Percentiles rank a stretch among this genome's conserved stretches.
phyloP scores from a whole-genome alignment of 2,113 vertebrate genomes.

The Apteryx owenii region DNA sequence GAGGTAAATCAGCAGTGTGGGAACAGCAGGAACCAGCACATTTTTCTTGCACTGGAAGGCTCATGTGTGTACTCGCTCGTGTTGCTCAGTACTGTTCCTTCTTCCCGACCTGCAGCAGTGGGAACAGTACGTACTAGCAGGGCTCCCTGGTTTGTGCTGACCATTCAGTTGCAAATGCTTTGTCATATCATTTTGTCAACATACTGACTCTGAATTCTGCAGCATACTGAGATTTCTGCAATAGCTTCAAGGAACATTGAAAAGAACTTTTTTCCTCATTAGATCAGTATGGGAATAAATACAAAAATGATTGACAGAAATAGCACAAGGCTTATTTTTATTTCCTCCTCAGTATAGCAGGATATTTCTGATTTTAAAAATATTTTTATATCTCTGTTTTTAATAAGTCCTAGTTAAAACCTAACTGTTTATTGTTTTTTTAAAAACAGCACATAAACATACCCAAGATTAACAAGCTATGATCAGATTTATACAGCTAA shows the following conservation, averaged over 20 bases:
- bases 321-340: neutral
- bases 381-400: neutral
- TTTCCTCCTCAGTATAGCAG: neutral
- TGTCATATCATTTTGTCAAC: neutral
- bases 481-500: neutral
- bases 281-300: neutral
- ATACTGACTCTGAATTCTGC: neutral
- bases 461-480: neutral
- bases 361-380: neutral
- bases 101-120: neutral
- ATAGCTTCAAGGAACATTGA: neutral
- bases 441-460: neutral
- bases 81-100: neutral
- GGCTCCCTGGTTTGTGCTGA: neutral
- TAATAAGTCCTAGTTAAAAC: neutral
- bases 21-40: neutral
- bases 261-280: neutral
- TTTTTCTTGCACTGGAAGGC: neutral
- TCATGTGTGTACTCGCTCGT: too few relatives aligned
- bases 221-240: neutral
- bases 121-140: fast-evolving
- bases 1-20: neutral
- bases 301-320: neutral
- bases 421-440: neutral
- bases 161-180: neutral